Base-by-base conservation (phyloP, 1,140 invertebrate genomes). In the Augochlora pura region DNA sequence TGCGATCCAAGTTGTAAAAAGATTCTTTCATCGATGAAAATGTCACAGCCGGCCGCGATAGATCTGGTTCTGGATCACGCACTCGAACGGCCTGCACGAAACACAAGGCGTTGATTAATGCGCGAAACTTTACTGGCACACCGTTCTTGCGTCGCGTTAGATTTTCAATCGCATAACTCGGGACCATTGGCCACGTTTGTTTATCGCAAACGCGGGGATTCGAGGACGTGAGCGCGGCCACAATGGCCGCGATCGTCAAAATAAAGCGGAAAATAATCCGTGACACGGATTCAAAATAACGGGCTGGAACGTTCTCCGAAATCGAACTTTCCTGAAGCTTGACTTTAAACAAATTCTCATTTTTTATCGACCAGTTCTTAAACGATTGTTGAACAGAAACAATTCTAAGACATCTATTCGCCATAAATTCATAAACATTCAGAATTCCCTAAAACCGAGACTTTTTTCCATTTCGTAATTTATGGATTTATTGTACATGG, bases 91-190 rank as follows among this genome's bases (percentile, higher is more conserved):
- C 42, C 46, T 49, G 65, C 23, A 38, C 46, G 49, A 68, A n/a
- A 54, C 66, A 42, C 27, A 32, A 68, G 5, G 66, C 66, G 66
- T n/a, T 68, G 66, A 68, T 68, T 68, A 68, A 68, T 46, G 46
- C 66, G 23, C 66, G 54, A 68, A 68, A 54, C 46, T 54, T 38
- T 10, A 6, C 25, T n/a, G 32, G 10, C 42, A 23, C 46, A 23
- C 46, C 46, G 66, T 25, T 68, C 38, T 52, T 65, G 38, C 38
- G 3, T 67, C 4, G 25, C 46, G 66, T 54, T 54, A 14, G 12
- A 54, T 18, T 67, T 27, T 46, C 21, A 52, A 38, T n/a, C 27
- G 27, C 7, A 25, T 7, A 12, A 25, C 5, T 39, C 54, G 54
- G n/a, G n/a, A 57, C 54, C 54, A 57, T 57, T 57, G 54, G 54